These are phyloP conservation scores for Synanthedon vespiformis DNA, from an alignment of 2,888 invertebrate species.

Conservation along the genomic window DNA sequence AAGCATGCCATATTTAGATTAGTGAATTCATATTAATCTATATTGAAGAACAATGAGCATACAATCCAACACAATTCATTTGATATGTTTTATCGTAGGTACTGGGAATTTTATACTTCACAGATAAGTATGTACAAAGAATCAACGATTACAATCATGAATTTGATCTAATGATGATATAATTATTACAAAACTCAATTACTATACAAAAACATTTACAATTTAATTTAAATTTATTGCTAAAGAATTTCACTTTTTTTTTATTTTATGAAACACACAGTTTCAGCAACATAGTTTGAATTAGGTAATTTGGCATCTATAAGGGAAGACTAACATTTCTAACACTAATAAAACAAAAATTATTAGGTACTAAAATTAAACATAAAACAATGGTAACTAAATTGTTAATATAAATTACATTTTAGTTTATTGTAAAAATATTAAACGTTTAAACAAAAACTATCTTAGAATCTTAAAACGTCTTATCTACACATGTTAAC, in stretches of 20 bases:
- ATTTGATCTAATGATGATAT: constrained; percentile 12
- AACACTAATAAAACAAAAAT: constrained; percentile 68
- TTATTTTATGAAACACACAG: constrained; percentile 56
- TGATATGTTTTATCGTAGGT: not conserved
- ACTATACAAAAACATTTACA: constrained; percentile 70
- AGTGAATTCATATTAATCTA: constrained; percentile 31
- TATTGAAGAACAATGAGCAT: no score
- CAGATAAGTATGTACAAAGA: constrained; percentile 45
- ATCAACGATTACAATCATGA: constrained; percentile 16
- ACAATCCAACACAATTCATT: no score
- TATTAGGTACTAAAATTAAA: constrained; percentile 58
- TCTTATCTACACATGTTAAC: constrained; percentile 43
- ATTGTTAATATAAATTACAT: constrained; percentile 42
- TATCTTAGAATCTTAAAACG: constrained; percentile 42
- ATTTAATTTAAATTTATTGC: constrained; percentile 58
- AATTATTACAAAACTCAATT: constrained; percentile 41
- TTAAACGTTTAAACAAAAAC: constrained; percentile 50
- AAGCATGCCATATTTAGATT: constrained; percentile 19
- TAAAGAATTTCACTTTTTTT: constrained; percentile 66
- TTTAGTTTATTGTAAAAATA: constrained; percentile 27
- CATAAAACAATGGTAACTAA: constrained; percentile 65
- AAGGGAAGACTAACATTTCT: constrained; percentile 67
- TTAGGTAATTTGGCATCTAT: constrained; percentile 64
- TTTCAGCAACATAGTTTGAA: constrained; percentile 63
- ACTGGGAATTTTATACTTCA: constrained; percentile 15